Percentiles rank a stretch among this genome's conserved stretches.
Conservation (phyloP, 2,888 invertebrate genomes). For the Polymixis flavicincta region DNA sequence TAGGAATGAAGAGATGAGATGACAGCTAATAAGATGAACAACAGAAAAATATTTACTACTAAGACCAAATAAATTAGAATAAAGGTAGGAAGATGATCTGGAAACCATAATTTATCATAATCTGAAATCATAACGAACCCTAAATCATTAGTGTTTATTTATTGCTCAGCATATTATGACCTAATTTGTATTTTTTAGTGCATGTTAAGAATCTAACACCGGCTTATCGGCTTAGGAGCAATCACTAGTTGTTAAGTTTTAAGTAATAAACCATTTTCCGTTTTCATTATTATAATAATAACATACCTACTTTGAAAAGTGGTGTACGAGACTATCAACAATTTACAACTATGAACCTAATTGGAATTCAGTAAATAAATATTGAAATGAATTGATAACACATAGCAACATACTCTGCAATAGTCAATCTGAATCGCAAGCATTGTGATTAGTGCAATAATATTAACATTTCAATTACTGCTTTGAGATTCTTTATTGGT, state of each 20-base stretch:
- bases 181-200: constrained; percentile 11
- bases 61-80: not conserved
- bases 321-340: not conserved
- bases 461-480: not conserved
- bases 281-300: not conserved
- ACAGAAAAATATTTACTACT: not conserved
- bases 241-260: too few species aligned
- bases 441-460: not conserved
- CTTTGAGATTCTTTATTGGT: not conserved
- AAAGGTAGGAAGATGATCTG: not conserved
- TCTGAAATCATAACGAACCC: not conserved
- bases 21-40: not conserved
- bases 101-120: not conserved
- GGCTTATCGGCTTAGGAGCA: too few species aligned
- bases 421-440: not conserved
- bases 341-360: constrained; percentile 16
- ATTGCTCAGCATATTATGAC: not conserved
- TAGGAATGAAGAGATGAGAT: not conserved
- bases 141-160: not conserved
- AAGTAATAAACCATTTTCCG: too few species aligned
- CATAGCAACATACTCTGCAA: not conserved
- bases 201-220: not conserved
- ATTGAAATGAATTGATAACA: constrained; percentile 44
- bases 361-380: constrained; percentile 41
- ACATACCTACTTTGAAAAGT: not conserved